phyloP scores from a whole-genome alignment of 2,113 vertebrate genomes.

The Muscicapa adusta region DNA sequence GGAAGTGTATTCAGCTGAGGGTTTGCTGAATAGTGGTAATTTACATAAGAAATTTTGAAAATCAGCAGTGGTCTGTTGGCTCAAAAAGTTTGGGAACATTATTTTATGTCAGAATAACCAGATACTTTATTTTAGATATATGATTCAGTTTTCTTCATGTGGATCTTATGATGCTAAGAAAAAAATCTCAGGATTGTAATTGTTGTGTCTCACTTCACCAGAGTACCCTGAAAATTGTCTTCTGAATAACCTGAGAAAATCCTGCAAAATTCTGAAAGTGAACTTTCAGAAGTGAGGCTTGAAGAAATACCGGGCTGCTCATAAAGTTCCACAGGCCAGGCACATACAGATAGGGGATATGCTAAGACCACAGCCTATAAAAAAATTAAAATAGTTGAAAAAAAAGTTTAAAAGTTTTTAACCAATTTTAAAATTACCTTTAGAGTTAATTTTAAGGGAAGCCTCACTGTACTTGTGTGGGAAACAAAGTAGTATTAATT shows the following conservation, averaged over 20 bases:
- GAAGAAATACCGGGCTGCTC: neutral
- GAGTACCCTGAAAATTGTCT: neutral
- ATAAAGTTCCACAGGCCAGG: neutral
- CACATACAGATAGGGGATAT: neutral
- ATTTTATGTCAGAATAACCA: neutral
- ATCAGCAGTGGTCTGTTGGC: neutral
- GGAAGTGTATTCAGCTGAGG: neutral
- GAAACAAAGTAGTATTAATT: neutral
- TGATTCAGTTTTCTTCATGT: neutral
- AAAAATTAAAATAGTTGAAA: neutral
- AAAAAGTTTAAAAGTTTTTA: neutral
- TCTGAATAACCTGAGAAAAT: neutral
- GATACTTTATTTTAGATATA: neutral
- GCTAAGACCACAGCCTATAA: accelerated
- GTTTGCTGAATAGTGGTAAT: neutral
- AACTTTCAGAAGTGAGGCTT: neutral
- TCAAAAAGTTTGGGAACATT: neutral
- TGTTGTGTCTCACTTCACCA: neutral
- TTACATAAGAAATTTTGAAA: neutral
- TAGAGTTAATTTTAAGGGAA: neutral
- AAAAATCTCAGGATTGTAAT: neutral
- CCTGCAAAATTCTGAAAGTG: neutral
- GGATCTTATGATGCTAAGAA: neutral
- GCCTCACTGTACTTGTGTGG: neutral
- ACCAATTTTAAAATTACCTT: neutral